These are phyloP conservation scores for Eidolon helvum DNA, from an alignment of 2,113 vertebrate genomes.

Conservation along the genomic window DNA sequence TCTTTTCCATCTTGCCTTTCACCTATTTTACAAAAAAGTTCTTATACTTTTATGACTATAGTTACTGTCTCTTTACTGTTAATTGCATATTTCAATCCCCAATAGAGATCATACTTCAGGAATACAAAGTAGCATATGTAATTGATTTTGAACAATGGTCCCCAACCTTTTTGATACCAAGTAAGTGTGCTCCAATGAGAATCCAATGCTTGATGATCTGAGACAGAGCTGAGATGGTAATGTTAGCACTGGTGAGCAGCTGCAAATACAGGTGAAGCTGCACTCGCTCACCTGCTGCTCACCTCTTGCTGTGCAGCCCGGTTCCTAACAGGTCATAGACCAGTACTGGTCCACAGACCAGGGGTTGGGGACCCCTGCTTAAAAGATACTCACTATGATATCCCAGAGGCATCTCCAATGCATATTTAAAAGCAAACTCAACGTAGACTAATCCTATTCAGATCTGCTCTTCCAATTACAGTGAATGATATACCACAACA, in stretches of 20 bases:
- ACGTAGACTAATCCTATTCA: background rate
- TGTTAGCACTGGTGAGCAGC: too few species aligned
- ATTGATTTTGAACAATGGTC: too few species aligned
- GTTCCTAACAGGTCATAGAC: too few species aligned
- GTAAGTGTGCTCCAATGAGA: too few species aligned
- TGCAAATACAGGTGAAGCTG: too few species aligned
- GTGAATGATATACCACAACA: background rate
- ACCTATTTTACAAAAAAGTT: background rate
- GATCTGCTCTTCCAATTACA: background rate
- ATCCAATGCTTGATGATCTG: too few species aligned
- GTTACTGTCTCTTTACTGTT: background rate
- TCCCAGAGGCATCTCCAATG: background rate
- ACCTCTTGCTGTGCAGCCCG: too few species aligned
- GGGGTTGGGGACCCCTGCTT: background rate
- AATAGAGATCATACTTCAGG: background rate
- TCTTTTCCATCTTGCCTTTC: background rate
- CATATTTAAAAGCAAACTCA: background rate
- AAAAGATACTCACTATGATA: background rate
- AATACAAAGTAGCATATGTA: background rate
- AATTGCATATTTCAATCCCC: background rate
- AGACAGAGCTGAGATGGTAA: too few species aligned
- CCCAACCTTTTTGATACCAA: too few species aligned
- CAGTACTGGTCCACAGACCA: too few species aligned
- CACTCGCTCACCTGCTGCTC: too few species aligned
- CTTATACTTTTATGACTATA: background rate